These are phyloP conservation scores for Axis porcinus DNA, from an alignment of 2,113 vertebrate genomes.

Conservation along the genomic window DNA sequence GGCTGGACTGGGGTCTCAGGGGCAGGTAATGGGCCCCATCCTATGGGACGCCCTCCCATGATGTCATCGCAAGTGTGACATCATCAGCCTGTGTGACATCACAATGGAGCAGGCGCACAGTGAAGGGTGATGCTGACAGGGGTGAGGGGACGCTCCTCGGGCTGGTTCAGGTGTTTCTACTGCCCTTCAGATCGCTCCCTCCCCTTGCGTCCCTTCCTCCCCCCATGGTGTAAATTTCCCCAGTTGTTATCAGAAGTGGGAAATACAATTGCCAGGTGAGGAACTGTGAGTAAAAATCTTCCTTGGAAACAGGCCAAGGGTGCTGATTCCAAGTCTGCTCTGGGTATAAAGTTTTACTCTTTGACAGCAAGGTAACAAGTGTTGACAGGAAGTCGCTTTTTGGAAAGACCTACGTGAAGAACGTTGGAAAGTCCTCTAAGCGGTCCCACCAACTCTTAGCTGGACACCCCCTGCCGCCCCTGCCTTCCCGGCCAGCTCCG, in stretches of 20 bases:
- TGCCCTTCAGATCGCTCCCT: not conserved
- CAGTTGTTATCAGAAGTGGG: not conserved
- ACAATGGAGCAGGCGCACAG: fast-evolving
- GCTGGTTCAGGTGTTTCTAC: not conserved
- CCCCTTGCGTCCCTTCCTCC: fast-evolving
- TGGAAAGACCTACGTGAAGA: not conserved
- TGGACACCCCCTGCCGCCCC: not conserved
- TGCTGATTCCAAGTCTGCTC: not conserved
- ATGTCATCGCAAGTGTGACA: not conserved
- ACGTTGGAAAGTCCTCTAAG: not conserved
- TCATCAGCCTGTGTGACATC: not conserved
- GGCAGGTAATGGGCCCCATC: not conserved
- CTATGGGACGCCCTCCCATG: not conserved
- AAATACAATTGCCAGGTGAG: not conserved
- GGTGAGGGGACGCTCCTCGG: not conserved
- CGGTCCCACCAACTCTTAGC: not conserved
- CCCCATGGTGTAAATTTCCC: fast-evolving
- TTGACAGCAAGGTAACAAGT: not conserved
- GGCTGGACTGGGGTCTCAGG: not conserved
- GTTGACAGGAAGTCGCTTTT: not conserved
- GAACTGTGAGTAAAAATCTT: not conserved
- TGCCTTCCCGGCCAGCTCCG: not conserved
- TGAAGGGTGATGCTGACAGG: fast-evolving
- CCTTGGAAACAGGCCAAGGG: not conserved
- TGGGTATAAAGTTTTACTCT: not conserved